Base-by-base conservation (phyloP, 2,113 vertebrate species). In the Turdus rufiventris region DNA sequence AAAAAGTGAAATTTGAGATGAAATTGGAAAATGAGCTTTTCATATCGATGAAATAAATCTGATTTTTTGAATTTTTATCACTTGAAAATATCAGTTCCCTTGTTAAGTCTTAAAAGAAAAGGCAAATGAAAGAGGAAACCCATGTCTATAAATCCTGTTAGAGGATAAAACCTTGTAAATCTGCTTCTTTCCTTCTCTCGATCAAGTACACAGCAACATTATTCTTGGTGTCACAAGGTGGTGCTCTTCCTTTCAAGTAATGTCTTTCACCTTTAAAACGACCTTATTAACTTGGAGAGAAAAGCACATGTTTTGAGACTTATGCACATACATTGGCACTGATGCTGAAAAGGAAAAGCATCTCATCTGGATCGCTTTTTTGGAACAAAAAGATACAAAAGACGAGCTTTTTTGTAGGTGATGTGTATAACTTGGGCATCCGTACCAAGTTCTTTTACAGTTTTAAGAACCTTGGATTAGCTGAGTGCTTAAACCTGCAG, bases 231-330 rank as follows among this genome's bases (percentile, higher is more conserved):
- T 94, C 84, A 97, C 77, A 95, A 92, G 96, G 93, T 95, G 93
- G 93, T 83, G 88, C 83, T 95, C 94, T 96, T 84, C 84, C 90
- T 95, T 96, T 79, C 88, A 88, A 87, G 56, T 70, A 93, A 92
- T 45, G 53, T 18, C 19, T 61, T 85, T 91, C 85, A 89, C 77
- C 63, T 93, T 93, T 91, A 73, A 78, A 93, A 83, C 5, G 18
- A 92, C 63, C 84, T 95, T 40, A 60, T 91, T 85, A 75, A 48
- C 34, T 89, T 33, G 23, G 33, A 71, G 12, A 40, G 67, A 74
- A 85, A 81, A 89, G 60, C 43, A 80, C n/a, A 29, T 0, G 1
- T 60, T 76, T 79, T 77, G 26, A 72, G 18, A 63, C 33, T 90
- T 79, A 33, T 0, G 34, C 23, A 72, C 28, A 16, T 34, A 14